These are phyloP conservation scores for Paralvinella palmiformis DNA, from an alignment of 1,140 invertebrate species.

Conservation along the genomic window DNA sequence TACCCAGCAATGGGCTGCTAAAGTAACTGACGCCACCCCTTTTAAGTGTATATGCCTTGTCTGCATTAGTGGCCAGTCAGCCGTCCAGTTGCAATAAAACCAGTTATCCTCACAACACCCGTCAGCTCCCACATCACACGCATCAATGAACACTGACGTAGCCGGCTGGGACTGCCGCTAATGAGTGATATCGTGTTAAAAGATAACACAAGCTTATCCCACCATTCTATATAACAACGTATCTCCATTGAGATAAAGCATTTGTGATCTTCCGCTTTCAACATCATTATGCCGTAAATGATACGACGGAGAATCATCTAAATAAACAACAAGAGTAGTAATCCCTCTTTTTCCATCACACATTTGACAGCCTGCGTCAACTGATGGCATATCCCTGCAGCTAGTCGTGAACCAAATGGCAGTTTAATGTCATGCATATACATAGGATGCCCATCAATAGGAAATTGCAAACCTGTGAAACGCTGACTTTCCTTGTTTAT, in stretches of 20 bases:
- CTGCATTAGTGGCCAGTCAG: no score
- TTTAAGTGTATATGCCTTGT: no score
- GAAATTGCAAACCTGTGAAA: conserved; percentile 3
- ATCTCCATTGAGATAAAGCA: background rate
- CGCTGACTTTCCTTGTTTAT: conserved; percentile 12
- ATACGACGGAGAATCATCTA: conserved; percentile 14
- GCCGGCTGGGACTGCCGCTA: conserved; percentile 2
- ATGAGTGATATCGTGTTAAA: conserved; percentile 11
- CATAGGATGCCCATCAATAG: background rate
- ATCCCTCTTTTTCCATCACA: conserved; percentile 5
- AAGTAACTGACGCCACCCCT: no score
- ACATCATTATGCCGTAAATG: background rate
- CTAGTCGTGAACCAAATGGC: conserved; percentile 17
- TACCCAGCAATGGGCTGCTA: no score
- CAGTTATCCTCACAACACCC: conserved; percentile 2
- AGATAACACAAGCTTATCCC: background rate
- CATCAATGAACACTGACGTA: conserved; percentile 9
- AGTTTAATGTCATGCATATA: conserved; percentile 13
- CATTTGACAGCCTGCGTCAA: conserved; percentile 6
- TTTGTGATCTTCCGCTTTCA: conserved; percentile 7
- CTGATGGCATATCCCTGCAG: conserved; percentile 9
- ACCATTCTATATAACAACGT: conserved; percentile 9
- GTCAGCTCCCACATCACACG: background rate
- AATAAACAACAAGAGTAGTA: conserved; percentile 10
- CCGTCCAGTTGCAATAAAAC: no score